phyloP scores from a whole-genome alignment of 2,113 vertebrate species.

The Xyrauchen texanus region DNA sequence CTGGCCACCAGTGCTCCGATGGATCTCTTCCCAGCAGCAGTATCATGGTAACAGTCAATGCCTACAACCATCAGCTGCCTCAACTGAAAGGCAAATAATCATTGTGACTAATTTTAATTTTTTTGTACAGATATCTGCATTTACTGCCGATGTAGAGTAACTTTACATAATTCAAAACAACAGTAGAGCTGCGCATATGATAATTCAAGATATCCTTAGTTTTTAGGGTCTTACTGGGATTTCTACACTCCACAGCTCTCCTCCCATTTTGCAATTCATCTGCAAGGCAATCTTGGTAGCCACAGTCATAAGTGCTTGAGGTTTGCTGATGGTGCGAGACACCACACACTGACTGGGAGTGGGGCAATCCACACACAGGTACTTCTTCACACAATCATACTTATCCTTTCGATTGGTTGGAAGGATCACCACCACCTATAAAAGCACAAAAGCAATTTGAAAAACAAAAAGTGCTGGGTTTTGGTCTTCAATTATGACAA shows the following conservation, averaged over 20 bases:
- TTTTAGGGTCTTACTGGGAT: slow-evolving; percentile 87
- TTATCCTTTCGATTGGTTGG: slow-evolving; percentile 88
- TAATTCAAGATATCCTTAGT: too few species aligned
- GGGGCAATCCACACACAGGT: slow-evolving; percentile 89
- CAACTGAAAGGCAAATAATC: slow-evolving; percentile 71
- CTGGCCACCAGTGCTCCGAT: slow-evolving; percentile 91
- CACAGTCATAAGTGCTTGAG: slow-evolving; percentile 82
- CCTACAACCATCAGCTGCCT: slow-evolving; percentile 93
- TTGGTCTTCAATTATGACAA: neutral
- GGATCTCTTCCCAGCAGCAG: slow-evolving; percentile 79
- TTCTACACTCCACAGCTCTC: slow-evolving; percentile 92
- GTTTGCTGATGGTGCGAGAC: slow-evolving; percentile 82
- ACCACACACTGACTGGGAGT: slow-evolving; percentile 92
- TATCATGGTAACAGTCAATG: slow-evolving; percentile 95
- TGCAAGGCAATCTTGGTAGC: slow-evolving; percentile 92
- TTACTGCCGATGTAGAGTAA: too few species aligned
- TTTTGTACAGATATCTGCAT: slow-evolving; percentile 11
- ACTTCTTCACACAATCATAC: slow-evolving; percentile 92
- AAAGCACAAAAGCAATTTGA: neutral
- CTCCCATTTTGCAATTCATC: slow-evolving; percentile 96
- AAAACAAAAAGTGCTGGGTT: neutral
- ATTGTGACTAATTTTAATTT: neutral
- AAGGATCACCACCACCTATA: slow-evolving; percentile 86
- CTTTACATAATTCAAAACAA: too few species aligned
- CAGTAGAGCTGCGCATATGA: too few species aligned